Percentiles rank a stretch among this genome's conserved stretches.
These are phyloP conservation scores for Suillia variegata DNA, from an alignment of 2,888 invertebrate genomes.

Conservation along the genomic window DNA sequence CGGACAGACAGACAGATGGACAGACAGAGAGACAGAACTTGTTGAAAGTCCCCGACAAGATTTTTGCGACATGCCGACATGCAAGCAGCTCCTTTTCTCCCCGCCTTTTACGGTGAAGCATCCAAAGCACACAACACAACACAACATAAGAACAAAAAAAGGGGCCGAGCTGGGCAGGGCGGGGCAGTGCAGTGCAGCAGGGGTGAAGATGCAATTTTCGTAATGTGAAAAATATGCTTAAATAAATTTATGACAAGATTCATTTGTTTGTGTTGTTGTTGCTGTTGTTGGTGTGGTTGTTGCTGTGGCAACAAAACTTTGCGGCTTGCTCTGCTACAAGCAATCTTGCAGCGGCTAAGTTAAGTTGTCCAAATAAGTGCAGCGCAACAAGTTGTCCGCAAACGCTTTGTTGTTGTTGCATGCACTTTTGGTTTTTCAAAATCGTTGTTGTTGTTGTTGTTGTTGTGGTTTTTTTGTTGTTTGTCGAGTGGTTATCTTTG, in stretches of 20 bases:
- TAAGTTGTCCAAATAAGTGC: conserved; percentile 10
- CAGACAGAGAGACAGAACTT: neutral
- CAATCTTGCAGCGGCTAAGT: neutral
- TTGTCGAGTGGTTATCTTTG: too few relatives aligned
- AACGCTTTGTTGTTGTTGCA: neutral
- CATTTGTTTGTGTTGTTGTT: conserved; percentile 14
- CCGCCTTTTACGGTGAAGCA: too few relatives aligned
- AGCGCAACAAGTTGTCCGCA: conserved; percentile 11
- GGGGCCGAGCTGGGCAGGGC: neutral
- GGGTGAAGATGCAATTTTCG: neutral
- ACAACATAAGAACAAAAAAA: too few relatives aligned
- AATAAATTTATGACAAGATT: conserved; percentile 25
- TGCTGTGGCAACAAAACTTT: neutral
- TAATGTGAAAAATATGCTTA: conserved; percentile 19
- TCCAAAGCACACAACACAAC: too few relatives aligned
- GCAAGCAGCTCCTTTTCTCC: neutral
- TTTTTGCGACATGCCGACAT: neutral
- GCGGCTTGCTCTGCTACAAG: neutral
- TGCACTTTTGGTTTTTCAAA: neutral
- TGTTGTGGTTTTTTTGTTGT: neutral
- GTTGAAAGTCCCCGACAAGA: neutral
- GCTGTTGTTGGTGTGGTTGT: conserved; percentile 6
- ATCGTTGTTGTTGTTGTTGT: conserved; percentile 13
- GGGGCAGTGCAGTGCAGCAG: neutral
- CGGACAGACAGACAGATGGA: too few relatives aligned